Evolutionary conservation across 2,888 invertebrate genomes (phyloP), one percentile per base, ranked within the genome.

Genomic region (Plusia festucae): DNA sequence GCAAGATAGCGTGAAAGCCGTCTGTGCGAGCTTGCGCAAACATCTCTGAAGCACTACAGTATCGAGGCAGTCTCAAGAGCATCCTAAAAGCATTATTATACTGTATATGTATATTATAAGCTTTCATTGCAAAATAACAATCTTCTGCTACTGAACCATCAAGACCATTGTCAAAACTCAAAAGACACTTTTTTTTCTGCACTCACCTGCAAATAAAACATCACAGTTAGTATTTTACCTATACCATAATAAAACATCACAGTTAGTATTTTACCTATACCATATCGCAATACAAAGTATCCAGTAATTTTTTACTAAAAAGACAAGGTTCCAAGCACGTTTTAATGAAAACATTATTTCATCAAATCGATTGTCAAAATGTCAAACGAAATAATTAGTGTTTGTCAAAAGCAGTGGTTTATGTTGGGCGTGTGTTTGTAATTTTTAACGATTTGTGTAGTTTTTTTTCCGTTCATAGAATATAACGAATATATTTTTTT

Each of bases 71-170:
- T n/a, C n/a, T n/a, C n/a, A n/a, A n/a, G n/a, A n/a, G n/a, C n/a
- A n/a, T n/a, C n/a, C n/a, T n/a, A n/a, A n/a, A n/a, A n/a, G n/a
- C n/a, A n/a, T n/a, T n/a, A n/a, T n/a, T n/a, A n/a, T n/a, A n/a
- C n/a, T n/a, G n/a, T n/a, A n/a, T n/a, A n/a, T n/a, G n/a, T n/a
- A n/a, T n/a, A n/a, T n/a, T 96, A 90, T 97, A 98, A 3, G 99
- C 99, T 76, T 98, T 97, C 99, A 99, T 99, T 20, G 99, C 98
- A 92, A 99, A 99, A 91, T 97, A 99, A 88, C 99, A 99, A 90
- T 99, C 99, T 92, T 99, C 99, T 20, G 99, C 99, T n/a, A 99
- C 98, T 0, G 99, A 99, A 20, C 99, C 99, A 91, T 99, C 99
- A 72, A 98, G 95, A 16, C 99, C 99, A 91, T 99, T 99, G 93